These are phyloP conservation scores for Drosophila erecta DNA, from an alignment of 1,140 invertebrate genomes.

Conservation along the genomic window DNA sequence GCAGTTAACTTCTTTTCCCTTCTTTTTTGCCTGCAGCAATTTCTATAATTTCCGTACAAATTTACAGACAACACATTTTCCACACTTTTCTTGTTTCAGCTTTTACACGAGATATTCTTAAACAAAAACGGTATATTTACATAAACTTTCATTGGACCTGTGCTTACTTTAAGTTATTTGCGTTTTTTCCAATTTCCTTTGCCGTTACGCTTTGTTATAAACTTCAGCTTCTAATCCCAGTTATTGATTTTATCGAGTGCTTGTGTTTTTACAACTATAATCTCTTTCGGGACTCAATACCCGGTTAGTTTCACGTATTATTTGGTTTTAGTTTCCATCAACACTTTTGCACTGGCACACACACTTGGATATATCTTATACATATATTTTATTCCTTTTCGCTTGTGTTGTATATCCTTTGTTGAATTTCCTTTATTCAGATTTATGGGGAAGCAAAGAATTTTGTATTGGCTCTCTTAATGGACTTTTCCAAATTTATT, in stretches of 20 bases:
- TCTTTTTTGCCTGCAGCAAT: not conserved
- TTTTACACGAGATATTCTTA: not conserved
- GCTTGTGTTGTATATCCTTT: conserved; percentile 26
- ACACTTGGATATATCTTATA: conserved; percentile 20
- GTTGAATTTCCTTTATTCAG: conserved; percentile 2
- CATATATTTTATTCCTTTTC: conserved; percentile 17
- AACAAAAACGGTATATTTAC: too few relatives aligned
- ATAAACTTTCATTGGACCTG: not conserved
- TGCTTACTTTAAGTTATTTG: conserved; percentile 63
- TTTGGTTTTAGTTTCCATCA: conserved; percentile 30
- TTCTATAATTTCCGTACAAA: not conserved
- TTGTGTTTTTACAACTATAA: conserved; percentile 42
- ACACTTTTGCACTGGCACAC: conserved; percentile 33
- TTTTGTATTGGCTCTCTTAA: conserved; percentile 14
- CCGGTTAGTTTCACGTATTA: conserved; percentile 31
- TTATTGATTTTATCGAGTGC: conserved; percentile 71
- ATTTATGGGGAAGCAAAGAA: conserved; percentile 15
- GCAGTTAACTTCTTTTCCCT: too few relatives aligned
- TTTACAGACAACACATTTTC: not conserved
- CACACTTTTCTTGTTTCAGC: too few relatives aligned
- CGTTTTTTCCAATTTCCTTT: conserved; percentile 18
- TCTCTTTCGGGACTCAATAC: conserved; percentile 31
- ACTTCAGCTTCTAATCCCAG: conserved; percentile 73
- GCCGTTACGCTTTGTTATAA: conserved; percentile 32
- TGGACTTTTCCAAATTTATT: conserved; percentile 60